Base-by-base conservation (phyloP, 1,140 invertebrate species). In the Heliconius eleuchia region DNA sequence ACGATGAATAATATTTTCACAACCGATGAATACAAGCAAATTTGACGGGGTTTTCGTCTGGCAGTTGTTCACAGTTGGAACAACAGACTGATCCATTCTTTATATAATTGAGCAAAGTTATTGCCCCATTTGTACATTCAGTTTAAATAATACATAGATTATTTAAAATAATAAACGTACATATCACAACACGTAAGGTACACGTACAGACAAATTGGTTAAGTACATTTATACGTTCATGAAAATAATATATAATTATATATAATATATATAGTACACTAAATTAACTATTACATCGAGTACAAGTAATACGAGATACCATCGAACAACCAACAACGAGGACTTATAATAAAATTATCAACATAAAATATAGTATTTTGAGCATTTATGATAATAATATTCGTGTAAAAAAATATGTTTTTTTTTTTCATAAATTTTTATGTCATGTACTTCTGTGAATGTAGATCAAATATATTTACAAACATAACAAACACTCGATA, bases 311-410 rank as follows among this genome's bases (percentile, higher is more conserved):
- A 87, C 79, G 77, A 86, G 79, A 81, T 83, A 86, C 79, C 80
- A 84, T 83, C 86, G 87, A 92, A 90, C 86, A 87, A 92, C 89
- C 80, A 92, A 93, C 83, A 92, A 92, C 89, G 90, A 92, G 87
- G 84, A 91, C 89, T 88, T 89, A 91, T 84, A 92, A 94, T 91
- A 94, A 93, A 88, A 92, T 92, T 91, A 92, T 82, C 88, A 94
- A 94, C 90, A 89, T 89, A 92, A 94, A 90, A 92, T 92, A 93
- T 91, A 92, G 86, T 88, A 90, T 85, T 91, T 94, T 92, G 91
- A 94, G 91, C 91, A 94, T 91, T 46, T 92, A 91, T 74, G 50
- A 52, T 52, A 86, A 88, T 89, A 92, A 90, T 92, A 92, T 90
- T 89, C 89, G 86, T 91, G 86, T 92, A 92, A 94, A 94, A 92